phyloP scores from a whole-genome alignment of 2,113 vertebrate species.

The Zosterops borbonicus region DNA sequence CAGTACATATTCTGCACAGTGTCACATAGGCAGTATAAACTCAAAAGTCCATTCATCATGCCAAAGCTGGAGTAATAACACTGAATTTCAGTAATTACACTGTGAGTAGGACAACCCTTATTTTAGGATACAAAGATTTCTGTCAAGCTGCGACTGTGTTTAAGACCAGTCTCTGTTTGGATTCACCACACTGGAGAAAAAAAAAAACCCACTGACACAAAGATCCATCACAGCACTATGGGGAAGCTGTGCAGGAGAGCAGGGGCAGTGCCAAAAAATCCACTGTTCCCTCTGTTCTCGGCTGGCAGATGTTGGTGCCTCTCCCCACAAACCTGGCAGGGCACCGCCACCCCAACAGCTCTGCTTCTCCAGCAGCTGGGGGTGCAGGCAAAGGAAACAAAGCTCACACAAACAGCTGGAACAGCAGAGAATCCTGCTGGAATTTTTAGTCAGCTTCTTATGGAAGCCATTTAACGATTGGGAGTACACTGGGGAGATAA shows the following conservation, averaged over 20 bases:
- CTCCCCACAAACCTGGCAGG: background rate
- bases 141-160: background rate
- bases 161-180: background rate
- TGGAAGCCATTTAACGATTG: background rate
- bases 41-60: background rate
- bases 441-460: background rate
- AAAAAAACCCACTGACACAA: background rate
- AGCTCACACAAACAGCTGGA: background rate
- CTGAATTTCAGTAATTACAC: background rate
- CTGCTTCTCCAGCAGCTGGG: background rate
- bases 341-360: accelerated
- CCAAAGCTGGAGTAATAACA: background rate
- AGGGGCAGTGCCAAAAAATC: background rate
- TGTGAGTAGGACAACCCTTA: background rate
- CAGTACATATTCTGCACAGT: background rate
- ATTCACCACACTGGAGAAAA: background rate
- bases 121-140: background rate
- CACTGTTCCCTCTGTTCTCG: background rate
- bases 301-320: background rate
- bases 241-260: background rate
- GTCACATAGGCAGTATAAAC: background rate
- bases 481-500: accelerated
- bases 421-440: accelerated
- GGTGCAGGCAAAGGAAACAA: background rate
- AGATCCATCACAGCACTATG: background rate